Percentiles rank a stretch among this genome's conserved stretches.
phyloP scores from a whole-genome alignment of 2,888 invertebrate species.

The Tetrapedia diversipes region DNA sequence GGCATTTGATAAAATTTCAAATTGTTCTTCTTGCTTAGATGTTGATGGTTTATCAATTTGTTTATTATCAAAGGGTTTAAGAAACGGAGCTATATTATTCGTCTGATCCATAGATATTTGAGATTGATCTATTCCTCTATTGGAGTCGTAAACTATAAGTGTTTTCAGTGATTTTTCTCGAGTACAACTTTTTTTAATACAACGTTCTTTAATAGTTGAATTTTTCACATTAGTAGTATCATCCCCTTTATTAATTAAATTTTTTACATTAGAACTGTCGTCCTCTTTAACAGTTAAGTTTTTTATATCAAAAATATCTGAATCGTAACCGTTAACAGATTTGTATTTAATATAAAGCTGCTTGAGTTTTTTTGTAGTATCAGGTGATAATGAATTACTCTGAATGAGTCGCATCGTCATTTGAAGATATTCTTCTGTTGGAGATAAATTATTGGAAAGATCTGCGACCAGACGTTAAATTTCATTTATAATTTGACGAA shows the following conservation, averaged over 20 bases:
- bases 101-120: not conserved
- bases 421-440: constrained; percentile 18
- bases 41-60: not conserved
- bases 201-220: not conserved
- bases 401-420: constrained; percentile 26
- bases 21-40: not conserved
- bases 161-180: not conserved
- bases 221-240: not conserved
- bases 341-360: constrained; percentile 16
- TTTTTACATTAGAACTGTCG: not conserved
- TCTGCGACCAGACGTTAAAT: not conserved
- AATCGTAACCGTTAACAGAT: constrained; percentile 7
- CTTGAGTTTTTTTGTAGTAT: not conserved
- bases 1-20: not conserved
- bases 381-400: constrained; percentile 27
- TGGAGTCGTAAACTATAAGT: not conserved
- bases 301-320: not conserved
- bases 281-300: not conserved
- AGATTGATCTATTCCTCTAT: constrained; percentile 9
- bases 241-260: not conserved
- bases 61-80: not conserved
- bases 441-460: not conserved
- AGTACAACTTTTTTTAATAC: no score
- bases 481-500: not conserved
- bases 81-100: not conserved